Evolutionary conservation across 2,888 invertebrate species (phyloP), one percentile per base, ranked within the genome.

Genomic region (Drosophila borborema): DNA sequence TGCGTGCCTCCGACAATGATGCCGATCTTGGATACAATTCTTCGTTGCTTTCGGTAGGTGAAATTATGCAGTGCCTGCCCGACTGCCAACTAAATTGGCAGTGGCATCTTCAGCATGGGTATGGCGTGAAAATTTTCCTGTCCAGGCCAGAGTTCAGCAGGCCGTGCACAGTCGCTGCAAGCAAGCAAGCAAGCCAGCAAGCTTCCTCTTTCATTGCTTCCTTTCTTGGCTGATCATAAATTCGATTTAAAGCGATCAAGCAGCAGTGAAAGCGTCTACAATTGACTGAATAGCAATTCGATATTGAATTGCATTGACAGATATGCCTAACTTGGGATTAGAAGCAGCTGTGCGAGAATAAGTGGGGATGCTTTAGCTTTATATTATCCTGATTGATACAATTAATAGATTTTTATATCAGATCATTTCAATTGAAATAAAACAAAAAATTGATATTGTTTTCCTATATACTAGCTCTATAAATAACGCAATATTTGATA

Each of bases 91-190:
- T 28, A 72, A 69, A 67, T 67, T 72, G 82, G 60, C 51, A 51
- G 51, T 36, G 51, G 51, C 51, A 51, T 51, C 51, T 51, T 51
- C 64, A 59, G n/a, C 66, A 18, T 63, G 64, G 64, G 69, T 66
- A 46, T 58, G 74, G 89, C 89, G 90, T 90, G 90, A 86, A 89
- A 58, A 84, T 73, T 83, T 80, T 70, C 46, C 76, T 66, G 72
- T 23, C 54, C 54, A 54, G 87, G 90, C 89, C 85, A 85, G 89
- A 85, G 85, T 88, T 85, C 89, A 85, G 82, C 85, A 69, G 74
- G 68, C 81, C 71, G 63, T 28, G 56, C 58, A 51, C 59, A 62
- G 68, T 70, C 61, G 60, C 64, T 55, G 20, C 14, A 8, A 9
- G 16, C 8, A 1, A 20, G 28, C 28, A 4, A 28, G 28, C 28